A percentile compares a stretch with the other conserved stretches of the same genome.
These are phyloP conservation scores for Chaetodon trifascialis DNA, from an alignment of 2,113 vertebrate genomes.

Conservation along the genomic window DNA sequence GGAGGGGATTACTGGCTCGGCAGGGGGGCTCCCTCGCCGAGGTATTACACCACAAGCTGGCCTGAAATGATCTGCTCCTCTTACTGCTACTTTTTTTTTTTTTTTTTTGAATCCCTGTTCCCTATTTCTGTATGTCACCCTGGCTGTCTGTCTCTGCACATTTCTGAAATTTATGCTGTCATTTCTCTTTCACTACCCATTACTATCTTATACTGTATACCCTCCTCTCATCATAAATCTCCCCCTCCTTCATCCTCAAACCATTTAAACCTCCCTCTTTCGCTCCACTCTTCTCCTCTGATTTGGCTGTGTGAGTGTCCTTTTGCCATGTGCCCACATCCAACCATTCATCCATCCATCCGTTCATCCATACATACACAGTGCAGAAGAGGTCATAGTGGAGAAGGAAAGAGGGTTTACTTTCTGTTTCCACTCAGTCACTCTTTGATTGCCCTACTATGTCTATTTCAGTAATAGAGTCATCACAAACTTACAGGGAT, in stretches of 20 bases:
- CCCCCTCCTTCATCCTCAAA: constrained; percentile 7
- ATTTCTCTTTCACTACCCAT: constrained; percentile 57
- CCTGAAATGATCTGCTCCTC: constrained; percentile 66
- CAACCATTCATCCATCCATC: neutral
- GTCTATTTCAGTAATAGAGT: constrained; percentile 45
- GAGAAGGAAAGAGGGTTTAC: neutral
- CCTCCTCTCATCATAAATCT: constrained; percentile 53
- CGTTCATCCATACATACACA: neutral
- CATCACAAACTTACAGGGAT: constrained; percentile 41
- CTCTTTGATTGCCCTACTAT: constrained; percentile 42
- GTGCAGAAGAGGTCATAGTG: neutral
- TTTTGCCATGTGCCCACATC: neutral
- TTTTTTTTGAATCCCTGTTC: constrained; percentile 34
- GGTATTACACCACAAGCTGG: constrained; percentile 63
- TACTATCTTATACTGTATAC: constrained; percentile 50
- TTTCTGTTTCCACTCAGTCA: constrained; percentile 28
- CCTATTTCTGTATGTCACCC: constrained; percentile 38
- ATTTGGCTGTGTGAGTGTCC: constrained; percentile 3
- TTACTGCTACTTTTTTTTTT: constrained; percentile 22
- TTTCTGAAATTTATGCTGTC: constrained; percentile 54
- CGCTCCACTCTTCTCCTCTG: neutral
- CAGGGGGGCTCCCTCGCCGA: constrained; percentile 55
- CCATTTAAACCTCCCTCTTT: constrained; percentile 17
- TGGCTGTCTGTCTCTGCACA: constrained; percentile 40
- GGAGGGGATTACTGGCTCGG: constrained; percentile 68